Evolutionary conservation across 1,140 invertebrate species (phyloP).

Genomic region (Tachypleus tridentatus): DNA sequence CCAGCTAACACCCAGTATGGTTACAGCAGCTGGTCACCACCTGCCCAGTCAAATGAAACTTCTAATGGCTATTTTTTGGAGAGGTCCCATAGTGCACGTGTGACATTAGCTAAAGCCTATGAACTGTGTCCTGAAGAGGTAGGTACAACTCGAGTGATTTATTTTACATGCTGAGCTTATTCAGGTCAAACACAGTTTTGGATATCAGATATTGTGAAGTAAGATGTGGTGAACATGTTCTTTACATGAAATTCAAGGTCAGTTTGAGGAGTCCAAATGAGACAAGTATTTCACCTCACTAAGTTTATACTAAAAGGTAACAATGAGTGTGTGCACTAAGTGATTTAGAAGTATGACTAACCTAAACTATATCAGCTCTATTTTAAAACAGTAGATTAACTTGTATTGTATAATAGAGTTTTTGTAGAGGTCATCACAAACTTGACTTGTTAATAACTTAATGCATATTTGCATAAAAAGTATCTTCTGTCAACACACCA

Average conservation of each 20-base stretch:
- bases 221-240: neutral
- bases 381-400: too few relatives aligned
- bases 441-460: too few relatives aligned
- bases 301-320: neutral
- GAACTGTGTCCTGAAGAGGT: slow-evolving; percentile 56
- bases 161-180: neutral
- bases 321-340: too few relatives aligned
- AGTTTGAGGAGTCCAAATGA: neutral
- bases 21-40: slow-evolving; percentile 87
- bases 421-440: too few relatives aligned
- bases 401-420: too few relatives aligned
- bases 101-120: slow-evolving; percentile 70
- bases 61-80: slow-evolving; percentile 91
- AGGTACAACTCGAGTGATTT: neutral
- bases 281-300: neutral
- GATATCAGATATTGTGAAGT: neutral
- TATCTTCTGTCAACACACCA: too few relatives aligned
- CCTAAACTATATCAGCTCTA: too few relatives aligned
- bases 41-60: slow-evolving; percentile 85
- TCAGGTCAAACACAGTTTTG: neutral
- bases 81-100: slow-evolving; percentile 79
- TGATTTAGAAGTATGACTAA: too few relatives aligned
- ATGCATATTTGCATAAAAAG: too few relatives aligned
- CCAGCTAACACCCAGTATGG: slow-evolving; percentile 50
- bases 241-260: neutral